A percentile compares a stretch with the other conserved stretches of the same genome.
These are phyloP conservation scores for Argopecten irradians DNA, from an alignment of 1,140 invertebrate genomes.

Conservation along the genomic window DNA sequence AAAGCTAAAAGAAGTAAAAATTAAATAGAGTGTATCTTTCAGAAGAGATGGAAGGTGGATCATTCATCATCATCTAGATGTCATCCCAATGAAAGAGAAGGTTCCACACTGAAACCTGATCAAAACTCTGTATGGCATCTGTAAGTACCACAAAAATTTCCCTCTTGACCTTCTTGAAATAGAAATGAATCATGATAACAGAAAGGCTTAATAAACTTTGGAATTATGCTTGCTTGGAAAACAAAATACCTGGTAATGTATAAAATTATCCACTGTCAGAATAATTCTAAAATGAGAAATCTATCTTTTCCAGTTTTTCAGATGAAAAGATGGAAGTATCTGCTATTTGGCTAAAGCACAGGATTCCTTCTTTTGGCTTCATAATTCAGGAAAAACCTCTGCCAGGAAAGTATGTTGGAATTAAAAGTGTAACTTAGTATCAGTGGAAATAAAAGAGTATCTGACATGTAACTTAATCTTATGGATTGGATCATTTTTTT, in stretches of 20 bases:
- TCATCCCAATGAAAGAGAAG: constrained; percentile 74
- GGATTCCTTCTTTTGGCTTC: constrained; percentile 77
- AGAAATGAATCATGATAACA: not conserved
- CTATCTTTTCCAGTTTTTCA: constrained; percentile 58
- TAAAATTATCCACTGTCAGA: too few relatives aligned
- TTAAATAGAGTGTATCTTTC: not conserved
- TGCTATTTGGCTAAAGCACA: constrained; percentile 75
- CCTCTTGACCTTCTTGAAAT: too few relatives aligned
- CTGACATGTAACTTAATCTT: too few relatives aligned
- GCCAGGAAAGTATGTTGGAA: constrained; percentile 67
- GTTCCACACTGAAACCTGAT: constrained; percentile 64
- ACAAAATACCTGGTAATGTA: too few relatives aligned
- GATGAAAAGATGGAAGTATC: constrained; percentile 69
- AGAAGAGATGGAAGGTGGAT: constrained; percentile 61
- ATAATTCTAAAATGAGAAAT: not conserved
- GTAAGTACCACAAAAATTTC: constrained; percentile 70
- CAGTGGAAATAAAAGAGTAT: too few relatives aligned
- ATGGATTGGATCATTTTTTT: too few relatives aligned
- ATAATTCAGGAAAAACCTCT: constrained; percentile 72
- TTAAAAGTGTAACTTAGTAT: too few relatives aligned
- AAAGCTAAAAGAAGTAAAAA: too few relatives aligned
- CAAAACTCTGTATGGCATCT: constrained; percentile 67
- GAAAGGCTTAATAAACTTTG: not conserved
- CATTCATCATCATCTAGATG: constrained; percentile 35
- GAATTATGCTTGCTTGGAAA: too few relatives aligned